phyloP scores from a whole-genome alignment of 2,888 invertebrate genomes.

The Elmis aenea region DNA sequence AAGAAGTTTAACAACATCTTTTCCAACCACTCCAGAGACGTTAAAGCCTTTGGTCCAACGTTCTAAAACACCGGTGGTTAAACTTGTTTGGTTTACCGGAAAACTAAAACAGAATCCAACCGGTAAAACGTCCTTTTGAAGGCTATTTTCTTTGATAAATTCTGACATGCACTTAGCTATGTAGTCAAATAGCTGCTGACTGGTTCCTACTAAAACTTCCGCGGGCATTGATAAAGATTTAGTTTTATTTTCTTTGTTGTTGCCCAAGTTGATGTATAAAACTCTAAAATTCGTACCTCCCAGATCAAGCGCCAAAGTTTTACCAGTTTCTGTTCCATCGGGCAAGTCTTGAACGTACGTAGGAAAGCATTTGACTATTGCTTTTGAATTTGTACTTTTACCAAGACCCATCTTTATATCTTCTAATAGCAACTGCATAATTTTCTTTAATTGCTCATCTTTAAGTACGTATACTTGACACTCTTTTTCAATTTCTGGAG shows the following conservation, averaged over 20 bases:
- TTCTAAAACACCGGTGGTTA: constrained; percentile 74
- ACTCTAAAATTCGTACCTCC: constrained; percentile 95
- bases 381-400: constrained; percentile 63
- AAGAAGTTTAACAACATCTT: constrained; percentile 79
- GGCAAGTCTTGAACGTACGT: constrained; percentile 92
- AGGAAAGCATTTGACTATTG: constrained; percentile 83
- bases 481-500: too few relatives aligned
- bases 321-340: constrained; percentile 83
- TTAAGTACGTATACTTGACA: too few relatives aligned
- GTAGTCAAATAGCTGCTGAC: constrained; percentile 92
- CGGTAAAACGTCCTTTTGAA: constrained; percentile 68
- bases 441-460: constrained; percentile 68
- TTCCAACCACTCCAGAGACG: constrained; percentile 76
- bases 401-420: constrained; percentile 74
- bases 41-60: constrained; percentile 93
- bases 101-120: constrained; percentile 93
- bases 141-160: constrained; percentile 77
- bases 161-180: constrained; percentile 84
- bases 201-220: too few relatives aligned
- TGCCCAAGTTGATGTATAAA: constrained; percentile 78
- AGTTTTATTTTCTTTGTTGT: too few relatives aligned
- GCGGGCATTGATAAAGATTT: too few relatives aligned
- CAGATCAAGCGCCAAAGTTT: constrained; percentile 88
- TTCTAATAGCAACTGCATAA: constrained; percentile 65
- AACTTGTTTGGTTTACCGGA: constrained; percentile 74